A percentile compares a stretch with the other conserved stretches of the same genome.
phyloP scores from a whole-genome alignment of 2,888 invertebrate species.

The Lithophane leautieri region DNA sequence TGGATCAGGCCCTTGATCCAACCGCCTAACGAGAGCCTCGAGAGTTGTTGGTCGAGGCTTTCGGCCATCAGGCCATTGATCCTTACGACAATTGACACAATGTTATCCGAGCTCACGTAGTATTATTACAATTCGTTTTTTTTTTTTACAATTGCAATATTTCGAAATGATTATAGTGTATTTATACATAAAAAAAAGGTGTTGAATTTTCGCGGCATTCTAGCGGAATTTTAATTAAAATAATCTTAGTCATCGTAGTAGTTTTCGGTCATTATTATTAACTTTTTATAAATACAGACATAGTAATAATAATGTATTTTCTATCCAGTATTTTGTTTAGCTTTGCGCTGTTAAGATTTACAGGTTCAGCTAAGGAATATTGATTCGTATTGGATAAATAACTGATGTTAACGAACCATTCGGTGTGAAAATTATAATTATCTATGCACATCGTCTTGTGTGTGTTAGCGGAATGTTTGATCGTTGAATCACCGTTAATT shows the following conservation, averaged over 20 bases:
- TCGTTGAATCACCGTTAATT: slow-evolving; percentile 35
- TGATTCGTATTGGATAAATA: background rate
- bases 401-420: slow-evolving; percentile 18
- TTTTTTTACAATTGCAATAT: too few species aligned
- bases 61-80: too few species aligned
- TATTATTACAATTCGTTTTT: too few species aligned
- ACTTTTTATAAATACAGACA: background rate
- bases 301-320: background rate
- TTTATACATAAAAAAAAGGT: too few species aligned
- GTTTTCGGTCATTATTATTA: background rate
- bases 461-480: slow-evolving; percentile 16
- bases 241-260: background rate
- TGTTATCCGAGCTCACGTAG: too few species aligned
- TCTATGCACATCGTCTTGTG: background rate
- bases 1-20: too few species aligned
- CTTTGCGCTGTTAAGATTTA: background rate
- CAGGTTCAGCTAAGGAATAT: slow-evolving; percentile 17
- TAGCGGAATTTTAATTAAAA: background rate
- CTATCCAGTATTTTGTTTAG: background rate
- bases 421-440: slow-evolving; percentile 25
- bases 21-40: too few species aligned
- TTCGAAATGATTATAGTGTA: background rate
- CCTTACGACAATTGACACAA: too few species aligned
- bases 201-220: too few species aligned
- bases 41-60: too few species aligned